Evolutionary conservation across 1,140 invertebrate genomes (phyloP), one percentile per base, ranked within the genome.

Genomic region (Ostrea denselamellosa): DNA sequence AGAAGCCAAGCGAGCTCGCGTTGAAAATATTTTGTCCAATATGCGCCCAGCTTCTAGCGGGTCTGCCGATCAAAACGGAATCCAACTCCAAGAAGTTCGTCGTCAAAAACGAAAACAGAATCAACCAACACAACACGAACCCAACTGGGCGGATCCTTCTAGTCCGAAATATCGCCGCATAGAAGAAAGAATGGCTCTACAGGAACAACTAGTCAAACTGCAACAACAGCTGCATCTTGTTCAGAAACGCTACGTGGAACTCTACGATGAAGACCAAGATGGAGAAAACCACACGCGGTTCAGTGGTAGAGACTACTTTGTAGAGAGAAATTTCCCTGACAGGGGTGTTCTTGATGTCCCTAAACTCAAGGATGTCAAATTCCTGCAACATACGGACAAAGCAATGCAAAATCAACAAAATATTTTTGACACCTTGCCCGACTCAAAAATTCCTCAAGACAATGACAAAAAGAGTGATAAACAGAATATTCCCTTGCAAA

Each of bases 21-120:
- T 99, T 85, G 98, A 99, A 95, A 98, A 98, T 94, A 98, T 99
- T 89, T 97, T 98, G 84, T 98, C 97, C 85, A 97, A 97, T 83
- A 98, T 98, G 97, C 96, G 97, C 87, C 97, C 97, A 90, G 97
- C 97, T 92, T 97, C 97, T 9, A 83, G 90, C 88, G 86, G 96
- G 96, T 86, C 83, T 68, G 83, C 85, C 87, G 89, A 90, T 34
- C 86, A 85, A 82, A 53, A 90, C 54, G 81, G 90, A 54, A 53
- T 85, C 82, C 58, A 90, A 83, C 85, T 87, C 85, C 88, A 85
- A 83, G 88, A 95, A 93, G 88, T 98, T 98, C 94, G 98, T 97
- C 68, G 99, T 97, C 95, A 98, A 94, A 99, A 99, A 95, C 96
- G 98, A 28, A 99, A 99, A 95, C 96, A 99, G n/a, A 99, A 99